A percentile compares a stretch with the other conserved stretches of the same genome.
These are phyloP conservation scores for Magallana angulata DNA, from an alignment of 1,140 invertebrate genomes.

Conservation along the genomic window DNA sequence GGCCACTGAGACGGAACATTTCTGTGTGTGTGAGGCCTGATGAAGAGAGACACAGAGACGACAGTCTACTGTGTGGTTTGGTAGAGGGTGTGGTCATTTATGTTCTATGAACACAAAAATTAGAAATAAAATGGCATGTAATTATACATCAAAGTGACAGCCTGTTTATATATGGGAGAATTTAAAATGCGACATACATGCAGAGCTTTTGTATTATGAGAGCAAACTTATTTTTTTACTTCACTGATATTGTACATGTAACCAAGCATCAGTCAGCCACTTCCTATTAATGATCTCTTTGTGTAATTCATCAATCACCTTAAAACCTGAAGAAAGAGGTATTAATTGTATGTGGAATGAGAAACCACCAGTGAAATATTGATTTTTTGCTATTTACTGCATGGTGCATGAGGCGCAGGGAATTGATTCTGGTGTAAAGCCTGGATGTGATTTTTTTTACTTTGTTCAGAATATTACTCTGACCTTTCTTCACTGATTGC, in stretches of 20 bases:
- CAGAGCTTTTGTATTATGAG: neutral
- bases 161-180: neutral
- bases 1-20: neutral
- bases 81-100: neutral
- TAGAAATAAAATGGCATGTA: neutral
- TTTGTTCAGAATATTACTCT: neutral
- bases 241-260: neutral
- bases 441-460: neutral
- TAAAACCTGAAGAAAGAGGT: constrained; percentile 8
- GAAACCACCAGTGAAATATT: constrained; percentile 4
- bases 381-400: constrained; percentile 15
- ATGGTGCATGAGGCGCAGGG: neutral
- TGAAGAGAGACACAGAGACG: neutral
- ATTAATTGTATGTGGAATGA: constrained; percentile 31
- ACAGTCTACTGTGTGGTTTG: constrained; percentile 9
- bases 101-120: neutral
- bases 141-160: neutral
- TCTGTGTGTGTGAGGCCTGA: neutral
- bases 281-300: neutral
- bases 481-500: neutral
- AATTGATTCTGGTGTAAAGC: constrained; percentile 20
- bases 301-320: constrained; percentile 22
- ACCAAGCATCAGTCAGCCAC: neutral
- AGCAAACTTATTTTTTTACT: neutral
- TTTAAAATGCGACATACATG: neutral